Conservation (phyloP, 2,113 vertebrate genomes). For the Oncorhynchus keta region DNA sequence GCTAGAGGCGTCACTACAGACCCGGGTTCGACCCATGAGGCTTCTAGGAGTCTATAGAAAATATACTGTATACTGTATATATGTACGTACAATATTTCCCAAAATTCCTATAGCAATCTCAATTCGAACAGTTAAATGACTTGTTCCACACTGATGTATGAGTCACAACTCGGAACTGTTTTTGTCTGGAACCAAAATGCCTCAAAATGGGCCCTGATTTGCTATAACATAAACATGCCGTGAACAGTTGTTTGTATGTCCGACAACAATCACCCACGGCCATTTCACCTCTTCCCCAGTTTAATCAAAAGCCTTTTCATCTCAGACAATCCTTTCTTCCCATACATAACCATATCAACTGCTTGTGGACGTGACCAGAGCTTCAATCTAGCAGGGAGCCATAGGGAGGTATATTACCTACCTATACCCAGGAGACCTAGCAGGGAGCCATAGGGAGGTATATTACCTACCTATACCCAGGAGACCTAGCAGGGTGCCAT, state of each 20-base stretch:
- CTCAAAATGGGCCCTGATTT: not conserved
- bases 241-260: conserved; percentile 24
- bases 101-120: no score
- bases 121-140: no score
- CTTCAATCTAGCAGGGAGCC: conserved; percentile 28
- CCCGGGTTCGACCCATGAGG: no score
- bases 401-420: no score
- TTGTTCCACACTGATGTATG: no score
- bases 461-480: no score
- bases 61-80: no score
- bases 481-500: not conserved
- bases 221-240: conserved; percentile 16
- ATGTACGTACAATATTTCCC: no score
- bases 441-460: no score
- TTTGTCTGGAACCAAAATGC: not conserved
- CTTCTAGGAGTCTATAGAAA: no score
- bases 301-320: conserved; percentile 47
- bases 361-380: conserved; percentile 25
- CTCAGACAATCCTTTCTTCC: conserved; percentile 29
- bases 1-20: no score
- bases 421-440: no score
- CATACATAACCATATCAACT: conserved; percentile 33
- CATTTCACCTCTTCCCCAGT: conserved; percentile 30
- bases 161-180: not conserved
- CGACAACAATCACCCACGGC: conserved; percentile 15